Percentiles rank a stretch among this genome's conserved stretches.
phyloP scores from a whole-genome alignment of 37 sponge, comb jelly and placozoan species.

The Hexactinellida sp. region DNA sequence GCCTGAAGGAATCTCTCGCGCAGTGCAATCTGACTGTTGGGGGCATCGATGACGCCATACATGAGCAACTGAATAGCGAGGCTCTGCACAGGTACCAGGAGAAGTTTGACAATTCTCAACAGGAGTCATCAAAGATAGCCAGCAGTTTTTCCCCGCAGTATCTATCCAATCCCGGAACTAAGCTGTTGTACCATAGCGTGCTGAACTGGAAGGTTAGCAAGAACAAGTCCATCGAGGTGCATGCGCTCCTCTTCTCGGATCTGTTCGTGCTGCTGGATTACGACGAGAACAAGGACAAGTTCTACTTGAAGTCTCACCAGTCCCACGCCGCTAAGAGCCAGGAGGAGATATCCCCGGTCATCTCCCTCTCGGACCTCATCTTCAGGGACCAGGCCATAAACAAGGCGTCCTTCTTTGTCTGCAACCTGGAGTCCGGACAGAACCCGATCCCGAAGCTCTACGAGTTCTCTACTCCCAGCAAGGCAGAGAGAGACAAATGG shows the following conservation, averaged over 20 bases:
- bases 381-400: neutral
- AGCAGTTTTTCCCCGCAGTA: neutral
- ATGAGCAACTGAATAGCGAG: neutral
- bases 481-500: neutral
- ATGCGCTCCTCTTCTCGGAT: neutral
- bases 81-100: neutral
- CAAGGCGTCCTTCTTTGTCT: neutral
- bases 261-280: neutral
- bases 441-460: neutral
- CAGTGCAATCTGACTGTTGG: neutral
- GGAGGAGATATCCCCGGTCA: neutral
- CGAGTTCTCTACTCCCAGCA: neutral
- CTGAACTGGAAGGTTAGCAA: neutral
- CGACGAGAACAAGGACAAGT: neutral
- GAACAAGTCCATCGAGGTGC: slow-evolving; percentile 2
- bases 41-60: neutral
- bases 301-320: neutral
- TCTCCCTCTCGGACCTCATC: neutral
- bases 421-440: neutral
- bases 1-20: neutral
- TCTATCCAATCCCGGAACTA: neutral
- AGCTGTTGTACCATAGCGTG: neutral
- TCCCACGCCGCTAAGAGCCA: neutral
- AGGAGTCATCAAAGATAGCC: neutral
- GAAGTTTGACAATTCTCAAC: neutral